These are phyloP conservation scores for Cheilosia variabilis DNA, from an alignment of 2,888 invertebrate genomes.

Conservation along the genomic window DNA sequence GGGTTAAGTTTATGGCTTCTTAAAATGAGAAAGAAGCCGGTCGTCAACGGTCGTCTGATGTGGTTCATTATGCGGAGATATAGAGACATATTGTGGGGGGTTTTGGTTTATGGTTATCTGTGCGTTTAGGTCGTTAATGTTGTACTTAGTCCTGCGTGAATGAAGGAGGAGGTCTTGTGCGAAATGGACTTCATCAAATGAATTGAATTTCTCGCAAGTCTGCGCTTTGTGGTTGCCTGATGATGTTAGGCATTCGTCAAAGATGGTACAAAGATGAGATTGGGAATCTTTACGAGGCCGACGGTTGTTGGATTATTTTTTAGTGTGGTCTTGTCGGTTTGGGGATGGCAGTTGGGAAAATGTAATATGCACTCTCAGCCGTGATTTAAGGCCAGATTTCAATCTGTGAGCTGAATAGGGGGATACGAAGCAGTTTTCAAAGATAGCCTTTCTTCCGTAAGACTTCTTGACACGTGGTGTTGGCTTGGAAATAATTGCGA, in stretches of 20 bases:
- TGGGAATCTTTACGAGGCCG: not conserved
- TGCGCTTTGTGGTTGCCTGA: not conserved
- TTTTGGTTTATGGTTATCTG: conserved; percentile 54
- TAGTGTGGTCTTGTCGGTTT: not conserved
- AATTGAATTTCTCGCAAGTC: conserved; percentile 18
- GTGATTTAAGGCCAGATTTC: no score
- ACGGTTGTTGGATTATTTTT: not conserved
- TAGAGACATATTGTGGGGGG: conserved; percentile 40
- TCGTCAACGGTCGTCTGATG: conserved; percentile 38
- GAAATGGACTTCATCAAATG: not conserved
- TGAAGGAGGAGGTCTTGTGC: not conserved
- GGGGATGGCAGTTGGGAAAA: not conserved
- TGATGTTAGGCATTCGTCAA: not conserved
- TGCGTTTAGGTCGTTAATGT: conserved; percentile 25
- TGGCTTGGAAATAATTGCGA: no score
- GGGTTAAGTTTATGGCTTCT: conserved; percentile 61
- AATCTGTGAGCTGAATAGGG: no score
- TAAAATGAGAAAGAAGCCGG: conserved; percentile 19
- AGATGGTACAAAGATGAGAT: not conserved
- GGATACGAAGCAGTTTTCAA: no score
- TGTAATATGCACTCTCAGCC: no score
- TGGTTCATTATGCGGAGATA: conserved; percentile 63
- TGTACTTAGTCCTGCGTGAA: conserved; percentile 20
- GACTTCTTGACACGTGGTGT: no score
- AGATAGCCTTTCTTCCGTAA: no score